Evolutionary conservation across 2,797 vertebrate genomes (phyloP).

Genomic region (Octomys mimax): DNA sequence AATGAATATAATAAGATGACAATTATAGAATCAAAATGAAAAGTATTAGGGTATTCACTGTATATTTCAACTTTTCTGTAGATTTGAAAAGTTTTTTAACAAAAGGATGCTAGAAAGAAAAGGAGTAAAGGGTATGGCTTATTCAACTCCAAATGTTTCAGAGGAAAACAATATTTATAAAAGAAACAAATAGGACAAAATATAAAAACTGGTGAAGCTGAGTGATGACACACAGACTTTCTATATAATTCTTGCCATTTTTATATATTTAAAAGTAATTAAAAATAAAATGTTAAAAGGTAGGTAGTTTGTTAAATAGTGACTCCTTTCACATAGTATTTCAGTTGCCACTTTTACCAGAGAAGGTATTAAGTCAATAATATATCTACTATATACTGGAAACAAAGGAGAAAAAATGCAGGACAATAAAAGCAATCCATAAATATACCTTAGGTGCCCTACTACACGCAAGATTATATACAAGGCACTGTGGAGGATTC

Average conservation of each 20-base stretch:
- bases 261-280: conserved; percentile 63
- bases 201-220: conserved; percentile 8
- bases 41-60: background rate
- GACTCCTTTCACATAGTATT: conserved; percentile 24
- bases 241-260: background rate
- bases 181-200: conserved; percentile 57
- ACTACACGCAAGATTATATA: conserved; percentile 11
- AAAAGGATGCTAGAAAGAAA: conserved; percentile 31
- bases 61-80: conserved; percentile 45
- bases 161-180: conserved; percentile 62
- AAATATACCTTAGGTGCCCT: background rate
- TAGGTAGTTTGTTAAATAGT: conserved; percentile 31
- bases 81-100: conserved; percentile 56
- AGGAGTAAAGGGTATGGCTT: conserved; percentile 4
- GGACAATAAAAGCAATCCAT: background rate
- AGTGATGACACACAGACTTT: conserved; percentile 26
- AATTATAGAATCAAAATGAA: conserved; percentile 49
- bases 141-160: conserved; percentile 61
- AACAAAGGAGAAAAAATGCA: background rate
- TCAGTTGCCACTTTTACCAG: conserved; percentile 62
- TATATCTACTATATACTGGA: background rate
- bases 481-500: background rate
- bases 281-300: conserved; percentile 55
- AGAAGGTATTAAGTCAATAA: background rate
- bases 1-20: conserved; percentile 33